Base-by-base conservation (phyloP, 2,113 vertebrate genomes). In the Planiliza haematocheilus region DNA sequence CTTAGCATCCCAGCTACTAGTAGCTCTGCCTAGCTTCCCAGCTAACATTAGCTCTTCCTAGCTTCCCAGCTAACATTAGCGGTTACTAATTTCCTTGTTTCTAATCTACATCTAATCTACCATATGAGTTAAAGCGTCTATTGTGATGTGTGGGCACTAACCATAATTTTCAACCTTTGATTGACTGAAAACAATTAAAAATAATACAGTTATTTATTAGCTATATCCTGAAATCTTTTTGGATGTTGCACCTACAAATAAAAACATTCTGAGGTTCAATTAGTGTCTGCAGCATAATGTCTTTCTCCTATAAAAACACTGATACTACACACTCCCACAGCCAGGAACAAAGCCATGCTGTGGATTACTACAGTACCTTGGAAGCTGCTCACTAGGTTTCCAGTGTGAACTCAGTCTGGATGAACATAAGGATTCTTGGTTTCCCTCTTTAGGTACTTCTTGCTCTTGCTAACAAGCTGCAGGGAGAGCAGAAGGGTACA, bases 331-430 rank as follows among this genome's bases (percentile, higher is more conserved):
- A 11, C 30, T 64, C 73, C 56, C 66, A 62, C 68, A 63, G 4
- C 74, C 55, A 63, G 65, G 57, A 73, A 72, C 66, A 34, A 30
- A 63, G 66, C 58, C 77, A 67, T 21, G 65, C 59, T 10, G 10
- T 71, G 65, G 77, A 72, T 67, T 67, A 63, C 55, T 43, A 30
- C 34, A 7, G 59, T 39, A 55, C 52, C 57, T 62, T 59, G 20
- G 1, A 68, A 0, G 34, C 59, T 77, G 39, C 55, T 24, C 48
- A 66, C 70, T 48, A 30, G 49, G 57, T 49, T 61, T 78, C 62
- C 80, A 79, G 37, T 64, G 30, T 74, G 77, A 85, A 83, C 74
- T 59, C 53, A 17, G 17, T 64, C 52, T 80, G 76, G 72, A 77
- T 45, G 36, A 71, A 36, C 77, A 65, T 36, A 8, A 39, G 53